phyloP scores from a whole-genome alignment of 2,888 invertebrate genomes.

The Sarcophaga rosellei region DNA sequence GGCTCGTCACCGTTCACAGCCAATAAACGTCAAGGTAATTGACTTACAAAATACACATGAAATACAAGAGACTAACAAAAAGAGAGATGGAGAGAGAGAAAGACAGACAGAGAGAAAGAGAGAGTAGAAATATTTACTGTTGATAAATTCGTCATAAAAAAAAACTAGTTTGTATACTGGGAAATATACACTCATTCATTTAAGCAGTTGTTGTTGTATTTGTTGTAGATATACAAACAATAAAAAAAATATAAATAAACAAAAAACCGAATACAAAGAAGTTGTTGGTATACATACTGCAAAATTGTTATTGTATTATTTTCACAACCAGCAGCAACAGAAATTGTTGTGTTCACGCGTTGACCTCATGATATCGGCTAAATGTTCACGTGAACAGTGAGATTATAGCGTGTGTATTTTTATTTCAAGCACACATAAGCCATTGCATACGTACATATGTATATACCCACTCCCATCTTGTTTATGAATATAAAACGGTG shows the following conservation, averaged over 20 bases:
- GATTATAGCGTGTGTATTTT: slow-evolving; percentile 70
- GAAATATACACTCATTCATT: slow-evolving; percentile 49
- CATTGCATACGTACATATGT: not conserved
- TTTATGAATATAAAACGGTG: not conserved
- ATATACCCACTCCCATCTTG: not conserved
- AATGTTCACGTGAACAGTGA: slow-evolving; percentile 84
- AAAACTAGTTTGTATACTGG: slow-evolving; percentile 51
- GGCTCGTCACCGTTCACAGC: slow-evolving; percentile 86
- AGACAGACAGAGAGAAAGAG: not conserved
- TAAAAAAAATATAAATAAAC: not conserved
- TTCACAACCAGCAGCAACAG: slow-evolving; percentile 54
- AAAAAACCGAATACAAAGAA: not conserved
- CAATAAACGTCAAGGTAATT: slow-evolving; percentile 83
- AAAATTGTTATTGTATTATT: slow-evolving; percentile 82
- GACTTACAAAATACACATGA: slow-evolving; percentile 65
- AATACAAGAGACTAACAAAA: slow-evolving; percentile 29
- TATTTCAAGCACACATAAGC: slow-evolving; percentile 15
- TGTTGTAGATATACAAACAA: not conserved
- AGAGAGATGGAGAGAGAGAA: slow-evolving; percentile 7
- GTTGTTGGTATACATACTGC: slow-evolving; percentile 17
- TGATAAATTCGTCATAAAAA: slow-evolving; percentile 41
- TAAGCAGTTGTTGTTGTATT: slow-evolving; percentile 36
- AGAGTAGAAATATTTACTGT: not conserved
- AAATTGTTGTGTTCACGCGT: slow-evolving; percentile 84
- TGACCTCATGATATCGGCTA: slow-evolving; percentile 89